A percentile compares a stretch with the other conserved stretches of the same genome.
These are phyloP conservation scores for Branchipolynoe longqiensis DNA, from an alignment of 2,888 invertebrate genomes.

Conservation along the genomic window DNA sequence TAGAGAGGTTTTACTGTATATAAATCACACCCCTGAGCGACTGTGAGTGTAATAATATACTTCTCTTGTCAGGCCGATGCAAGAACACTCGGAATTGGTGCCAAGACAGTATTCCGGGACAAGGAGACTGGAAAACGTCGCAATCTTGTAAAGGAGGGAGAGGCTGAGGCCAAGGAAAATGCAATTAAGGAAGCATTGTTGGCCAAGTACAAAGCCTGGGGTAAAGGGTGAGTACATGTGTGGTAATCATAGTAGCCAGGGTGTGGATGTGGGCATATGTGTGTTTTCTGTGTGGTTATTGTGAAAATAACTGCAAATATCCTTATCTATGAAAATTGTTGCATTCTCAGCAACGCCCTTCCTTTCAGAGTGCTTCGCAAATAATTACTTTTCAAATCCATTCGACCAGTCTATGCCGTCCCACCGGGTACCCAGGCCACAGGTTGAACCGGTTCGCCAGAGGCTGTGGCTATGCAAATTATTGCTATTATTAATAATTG, in stretches of 20 bases:
- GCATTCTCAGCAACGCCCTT: constrained; percentile 91
- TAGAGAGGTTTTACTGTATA: too few species aligned
- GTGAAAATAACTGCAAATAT: too few species aligned
- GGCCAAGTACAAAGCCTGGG: constrained; percentile 78
- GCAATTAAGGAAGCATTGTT: constrained; percentile 56
- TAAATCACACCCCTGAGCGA: too few species aligned
- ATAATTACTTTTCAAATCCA: constrained; percentile 95
- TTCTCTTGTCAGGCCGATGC: constrained; percentile 86
- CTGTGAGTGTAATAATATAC: too few species aligned
- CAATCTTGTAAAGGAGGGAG: constrained; percentile 87
- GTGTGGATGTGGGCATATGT: too few species aligned
- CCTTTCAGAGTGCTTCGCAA: constrained; percentile 82
- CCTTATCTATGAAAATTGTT: too few species aligned
- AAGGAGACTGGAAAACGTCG: constrained; percentile 86
- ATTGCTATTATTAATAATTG: too few species aligned
- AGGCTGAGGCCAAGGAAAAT: constrained; percentile 84
- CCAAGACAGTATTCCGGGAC: constrained; percentile 87
- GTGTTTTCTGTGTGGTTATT: too few species aligned
- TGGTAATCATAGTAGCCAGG: too few species aligned
- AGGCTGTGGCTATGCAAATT: constrained; percentile 86
- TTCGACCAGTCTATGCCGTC: constrained; percentile 98
- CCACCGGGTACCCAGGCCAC: constrained; percentile 96
- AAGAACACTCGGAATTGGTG: constrained; percentile 88
- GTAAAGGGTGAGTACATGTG: constrained; percentile 76
- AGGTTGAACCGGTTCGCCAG: constrained; percentile 96